phyloP scores from a whole-genome alignment of 2,113 vertebrate species.

The Cavia aperea region DNA sequence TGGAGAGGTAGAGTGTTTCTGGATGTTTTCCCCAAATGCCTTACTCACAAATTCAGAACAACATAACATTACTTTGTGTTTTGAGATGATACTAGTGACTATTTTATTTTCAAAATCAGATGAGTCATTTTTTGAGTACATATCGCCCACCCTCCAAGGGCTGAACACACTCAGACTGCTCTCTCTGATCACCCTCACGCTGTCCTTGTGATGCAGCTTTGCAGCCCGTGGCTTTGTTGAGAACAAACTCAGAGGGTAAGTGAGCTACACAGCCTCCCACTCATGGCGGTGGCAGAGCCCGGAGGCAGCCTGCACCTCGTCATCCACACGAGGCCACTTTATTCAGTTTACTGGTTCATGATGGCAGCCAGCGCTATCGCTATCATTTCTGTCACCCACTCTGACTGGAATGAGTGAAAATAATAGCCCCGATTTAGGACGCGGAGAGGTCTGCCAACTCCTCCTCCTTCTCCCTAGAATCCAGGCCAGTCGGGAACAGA shows the following conservation, averaged over 20 bases:
- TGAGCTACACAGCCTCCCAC: not conserved
- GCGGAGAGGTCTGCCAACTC: not conserved
- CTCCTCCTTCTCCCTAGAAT: not conserved
- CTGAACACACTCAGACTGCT: not conserved
- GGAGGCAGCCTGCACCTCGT: not conserved
- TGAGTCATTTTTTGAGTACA: not conserved
- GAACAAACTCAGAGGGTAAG: not conserved
- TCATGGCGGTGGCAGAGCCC: not conserved
- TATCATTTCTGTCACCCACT: conserved; percentile 6
- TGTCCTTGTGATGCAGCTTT: not conserved
- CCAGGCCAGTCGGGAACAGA: conserved; percentile 1
- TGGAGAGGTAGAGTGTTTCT: not conserved
- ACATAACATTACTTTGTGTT: not conserved
- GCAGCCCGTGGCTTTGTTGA: not conserved
- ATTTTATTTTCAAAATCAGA: conserved; percentile 25
- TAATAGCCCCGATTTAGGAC: conserved; percentile 42
- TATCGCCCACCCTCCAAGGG: not conserved
- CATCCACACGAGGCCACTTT: not conserved
- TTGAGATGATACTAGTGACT: not conserved
- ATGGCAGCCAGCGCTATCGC: conserved; percentile 3
- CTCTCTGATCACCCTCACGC: not conserved
- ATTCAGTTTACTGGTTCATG: not conserved
- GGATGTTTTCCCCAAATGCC: not conserved
- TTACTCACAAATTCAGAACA: not conserved
- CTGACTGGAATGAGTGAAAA: conserved; percentile 43